Base-by-base conservation (phyloP, 2,797 vertebrate species). In the Rhynchotus rufescens region DNA sequence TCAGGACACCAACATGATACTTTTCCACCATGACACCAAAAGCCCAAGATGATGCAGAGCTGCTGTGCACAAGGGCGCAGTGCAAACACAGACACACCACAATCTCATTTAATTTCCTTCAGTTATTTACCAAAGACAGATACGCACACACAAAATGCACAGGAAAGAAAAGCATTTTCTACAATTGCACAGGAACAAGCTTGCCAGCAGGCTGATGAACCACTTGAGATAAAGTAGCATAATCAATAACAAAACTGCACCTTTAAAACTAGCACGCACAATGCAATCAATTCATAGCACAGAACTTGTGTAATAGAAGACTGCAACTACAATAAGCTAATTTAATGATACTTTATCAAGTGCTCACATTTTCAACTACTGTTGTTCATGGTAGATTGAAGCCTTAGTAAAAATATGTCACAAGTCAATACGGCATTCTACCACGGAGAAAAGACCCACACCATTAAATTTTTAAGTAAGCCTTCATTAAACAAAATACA, bases 301-400 rank as follows among this genome's bases (percentile, higher is more conserved):
- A 0, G 42, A 93, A 85, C 84, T 26, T 82, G 91, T 1, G 1
- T 25, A 89, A 93, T 44, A 83, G 92, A 96, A 96, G 92, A 84
- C 94, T 87, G 75, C 89, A 83, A 84, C 75, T 91, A 91, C 86
- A 92, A 91, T 91, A 56, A 80, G 65, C 85, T 82, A 92, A 88
- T 94, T 94, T 89, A 95, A 93, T 86, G 88, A 57, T 49, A 96
- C 90, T 97, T 94, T 38, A 91, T 95, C 89, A 89, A 84, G 79
- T 1, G 3, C 77, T 84, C 76, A 5, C 84, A 44, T 77, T 93
- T 90, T 87, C 92, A 66, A 76, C 61, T 61, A 65, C 91, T 89
- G 86, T 76, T 95, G 83, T 89, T 95, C 84, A 89, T 2, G 3
- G 23, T 76, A 95, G 92, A 96, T 91, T 47, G 91, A 96, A 93